Evolutionary conservation across 2,797 vertebrate genomes (phyloP), one percentile per base, ranked within the genome.

Genomic region (Ispidina picta): DNA sequence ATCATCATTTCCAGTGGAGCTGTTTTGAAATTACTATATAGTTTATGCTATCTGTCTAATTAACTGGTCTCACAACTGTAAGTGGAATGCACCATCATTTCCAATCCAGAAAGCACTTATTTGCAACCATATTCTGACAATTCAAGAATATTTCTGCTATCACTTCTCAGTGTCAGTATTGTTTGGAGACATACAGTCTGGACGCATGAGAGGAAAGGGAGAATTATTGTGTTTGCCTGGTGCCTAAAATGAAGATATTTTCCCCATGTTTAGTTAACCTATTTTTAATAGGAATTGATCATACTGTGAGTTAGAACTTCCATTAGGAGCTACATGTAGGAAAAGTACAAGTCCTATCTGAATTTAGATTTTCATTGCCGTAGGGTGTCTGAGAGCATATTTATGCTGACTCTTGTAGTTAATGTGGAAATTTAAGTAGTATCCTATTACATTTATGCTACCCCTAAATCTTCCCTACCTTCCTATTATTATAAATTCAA

Each of bases 21-120:
- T 93, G 85, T 90, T 92, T 96, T 1, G 8, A 93, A 96, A 97
- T 96, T 96, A 86, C 93, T 76, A 20, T 39, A 26, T 81, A 91
- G 93, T 91, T 97, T 96, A 91, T 92, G 93, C 88, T 94, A 93
- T 85, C 94, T 90, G 84, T 92, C 95, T 96, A 96, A 97, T 97
- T 97, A 97, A 97, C 88, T 95, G 97, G 96, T 97, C 97, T 96
- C 23, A 46, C 51, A 90, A 85, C 83, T 83, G 46, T 93, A 84
- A 93, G 83, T 49, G 89, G 93, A 96, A 97, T 81, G 86, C 94
- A 93, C 94, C 94, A 82, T 94, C 73, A 80, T 91, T 90, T 97
- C 92, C 90, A 89, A 58, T 68, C 55, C 77, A 78, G 83, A 95
- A 85, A 89, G 55, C 43, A 56, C 78, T 91, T 86, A 48, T 93